Evolutionary conservation across 1,140 invertebrate genomes (phyloP).

Genomic region (Himalopsyche phryganea): DNA sequence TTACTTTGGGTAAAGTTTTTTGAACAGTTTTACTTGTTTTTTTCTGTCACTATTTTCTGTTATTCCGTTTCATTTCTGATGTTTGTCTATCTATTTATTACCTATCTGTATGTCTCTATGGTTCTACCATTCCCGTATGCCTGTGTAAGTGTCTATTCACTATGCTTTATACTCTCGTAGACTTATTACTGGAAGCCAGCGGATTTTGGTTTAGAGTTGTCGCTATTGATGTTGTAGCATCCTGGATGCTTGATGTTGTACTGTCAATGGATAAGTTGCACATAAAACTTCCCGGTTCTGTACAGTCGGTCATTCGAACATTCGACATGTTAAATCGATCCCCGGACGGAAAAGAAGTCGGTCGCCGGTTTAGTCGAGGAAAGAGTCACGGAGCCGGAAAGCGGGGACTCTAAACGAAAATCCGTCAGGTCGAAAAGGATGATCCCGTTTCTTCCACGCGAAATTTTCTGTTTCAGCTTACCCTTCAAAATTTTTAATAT

Average conservation of each 20-base stretch:
- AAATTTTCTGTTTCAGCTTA: background rate
- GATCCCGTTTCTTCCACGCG: background rate
- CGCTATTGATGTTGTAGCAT: constrained; percentile 34
- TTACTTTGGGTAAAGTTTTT: constrained; percentile 1
- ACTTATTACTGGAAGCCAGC: constrained; percentile 27
- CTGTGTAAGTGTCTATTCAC: constrained; percentile 17
- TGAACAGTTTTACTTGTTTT: background rate
- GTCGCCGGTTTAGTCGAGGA: background rate
- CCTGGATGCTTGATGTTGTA: constrained; percentile 30
- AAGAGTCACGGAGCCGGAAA: background rate
- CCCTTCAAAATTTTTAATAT: background rate
- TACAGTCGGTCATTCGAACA: too few species aligned
- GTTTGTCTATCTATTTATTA: constrained; percentile 17
- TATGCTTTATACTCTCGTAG: constrained; percentile 28
- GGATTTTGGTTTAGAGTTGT: constrained; percentile 36
- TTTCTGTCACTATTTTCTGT: constrained; percentile 4
- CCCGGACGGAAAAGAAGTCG: background rate
- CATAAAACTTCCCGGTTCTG: background rate
- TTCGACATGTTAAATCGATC: background rate
- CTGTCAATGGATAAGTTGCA: constrained; percentile 19
- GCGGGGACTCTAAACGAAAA: constrained; percentile 32
- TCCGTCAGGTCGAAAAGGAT: constrained; percentile 20
- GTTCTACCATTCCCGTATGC: constrained; percentile 9
- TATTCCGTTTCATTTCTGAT: background rate
- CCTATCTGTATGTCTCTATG: constrained; percentile 19